These are phyloP conservation scores for Cercopithecus diana DNA, from an alignment of 2,797 vertebrate species.

Conservation along the genomic window DNA sequence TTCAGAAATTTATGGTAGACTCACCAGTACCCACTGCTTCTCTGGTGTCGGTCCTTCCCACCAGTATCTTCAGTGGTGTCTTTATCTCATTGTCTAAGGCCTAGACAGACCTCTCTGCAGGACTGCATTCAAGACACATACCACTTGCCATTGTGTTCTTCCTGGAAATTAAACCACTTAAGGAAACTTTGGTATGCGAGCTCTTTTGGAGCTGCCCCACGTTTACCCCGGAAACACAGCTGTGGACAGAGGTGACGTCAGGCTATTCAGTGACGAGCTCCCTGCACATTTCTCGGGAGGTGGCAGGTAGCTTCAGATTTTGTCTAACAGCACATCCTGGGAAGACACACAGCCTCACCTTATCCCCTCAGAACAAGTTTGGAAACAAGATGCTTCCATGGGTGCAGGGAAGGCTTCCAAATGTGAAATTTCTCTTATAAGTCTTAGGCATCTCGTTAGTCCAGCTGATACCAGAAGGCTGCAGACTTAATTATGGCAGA, in stretches of 20 bases:
- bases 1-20: not conserved
- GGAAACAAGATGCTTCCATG: slow-evolving; percentile 27
- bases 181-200: not conserved
- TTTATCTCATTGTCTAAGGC: not conserved
- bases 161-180: too few relatives aligned
- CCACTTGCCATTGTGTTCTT: rapidly evolving
- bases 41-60: rapidly evolving
- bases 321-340: not conserved
- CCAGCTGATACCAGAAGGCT: not conserved
- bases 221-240: not conserved
- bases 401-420: not conserved
- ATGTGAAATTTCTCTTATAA: slow-evolving; percentile 20
- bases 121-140: rapidly evolving
- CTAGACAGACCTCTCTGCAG: not conserved
- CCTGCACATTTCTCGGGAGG: not conserved
- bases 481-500: slow-evolving; percentile 49
- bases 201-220: too few relatives aligned
- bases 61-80: not conserved
- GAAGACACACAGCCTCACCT: not conserved
- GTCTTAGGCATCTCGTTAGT: not conserved
- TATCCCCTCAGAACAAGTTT: not conserved
- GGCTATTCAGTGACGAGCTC: not conserved
- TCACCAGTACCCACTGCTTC: not conserved
- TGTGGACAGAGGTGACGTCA: too few relatives aligned
- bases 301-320: not conserved